These are phyloP conservation scores for Phalera bucephala DNA, from an alignment of 2,888 invertebrate species.

Conservation along the genomic window DNA sequence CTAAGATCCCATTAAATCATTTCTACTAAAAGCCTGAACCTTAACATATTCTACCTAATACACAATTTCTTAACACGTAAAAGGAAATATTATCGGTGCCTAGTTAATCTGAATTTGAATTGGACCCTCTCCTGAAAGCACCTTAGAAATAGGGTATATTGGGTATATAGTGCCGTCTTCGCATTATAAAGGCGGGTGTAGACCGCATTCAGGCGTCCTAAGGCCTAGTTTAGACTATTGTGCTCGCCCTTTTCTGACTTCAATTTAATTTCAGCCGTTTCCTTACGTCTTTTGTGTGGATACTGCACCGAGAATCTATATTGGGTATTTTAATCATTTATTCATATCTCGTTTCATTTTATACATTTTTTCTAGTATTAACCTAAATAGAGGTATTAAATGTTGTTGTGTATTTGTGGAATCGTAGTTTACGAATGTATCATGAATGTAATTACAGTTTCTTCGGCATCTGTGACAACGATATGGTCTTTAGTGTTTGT, in stretches of 20 bases:
- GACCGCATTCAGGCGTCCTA: slow-evolving; percentile 54
- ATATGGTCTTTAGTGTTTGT: too few species aligned
- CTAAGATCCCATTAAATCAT: slow-evolving; percentile 1
- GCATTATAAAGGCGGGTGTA: slow-evolving; percentile 56
- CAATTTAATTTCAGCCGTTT: slow-evolving; percentile 67
- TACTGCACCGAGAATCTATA: slow-evolving; percentile 28
- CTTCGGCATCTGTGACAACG: too few species aligned
- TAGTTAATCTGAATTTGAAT: slow-evolving; percentile 58
- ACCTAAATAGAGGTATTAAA: too few species aligned
- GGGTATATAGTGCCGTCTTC: slow-evolving; percentile 51
- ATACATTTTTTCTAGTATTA: too few species aligned
- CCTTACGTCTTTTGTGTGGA: slow-evolving; percentile 47
- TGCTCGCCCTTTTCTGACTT: slow-evolving; percentile 60
- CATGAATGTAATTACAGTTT: too few species aligned
- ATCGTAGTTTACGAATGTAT: too few species aligned
- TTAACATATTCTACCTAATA: slow-evolving; percentile 17
- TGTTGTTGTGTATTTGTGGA: too few species aligned
- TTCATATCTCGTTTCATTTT: background rate
- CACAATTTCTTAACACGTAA: slow-evolving; percentile 33
- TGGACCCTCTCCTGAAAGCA: slow-evolving; percentile 44
- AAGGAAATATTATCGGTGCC: slow-evolving; percentile 44
- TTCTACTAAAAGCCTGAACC: slow-evolving; percentile 13
- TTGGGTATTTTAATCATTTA: too few species aligned
- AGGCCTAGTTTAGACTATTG: slow-evolving; percentile 52
- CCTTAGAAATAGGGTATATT: slow-evolving; percentile 35